These are phyloP conservation scores for Micoletzkya japonica DNA, from an alignment of 2,888 invertebrate genomes.

Conservation along the genomic window DNA sequence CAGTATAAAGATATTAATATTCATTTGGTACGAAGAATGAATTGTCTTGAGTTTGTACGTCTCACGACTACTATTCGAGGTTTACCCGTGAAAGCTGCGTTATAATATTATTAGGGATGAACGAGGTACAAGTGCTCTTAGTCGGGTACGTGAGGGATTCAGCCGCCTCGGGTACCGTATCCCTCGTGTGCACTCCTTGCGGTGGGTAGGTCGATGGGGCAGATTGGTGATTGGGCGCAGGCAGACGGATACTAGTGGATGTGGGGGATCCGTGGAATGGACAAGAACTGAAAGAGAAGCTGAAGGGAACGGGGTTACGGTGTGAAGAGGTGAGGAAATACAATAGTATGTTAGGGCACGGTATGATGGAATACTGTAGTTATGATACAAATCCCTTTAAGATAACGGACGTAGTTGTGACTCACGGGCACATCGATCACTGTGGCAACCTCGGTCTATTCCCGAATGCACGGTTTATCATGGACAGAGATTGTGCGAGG, in stretches of 20 bases:
- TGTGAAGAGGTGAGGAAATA: background rate
- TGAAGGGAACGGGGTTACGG: background rate
- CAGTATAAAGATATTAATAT: too few relatives aligned
- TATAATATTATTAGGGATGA: too few relatives aligned
- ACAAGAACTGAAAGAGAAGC: background rate
- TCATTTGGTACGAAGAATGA: too few relatives aligned
- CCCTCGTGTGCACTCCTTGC: background rate
- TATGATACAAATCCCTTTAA: background rate
- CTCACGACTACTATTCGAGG: too few relatives aligned
- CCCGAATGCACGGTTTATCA: slow-evolving; percentile 6
- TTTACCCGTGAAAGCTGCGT: too few relatives aligned
- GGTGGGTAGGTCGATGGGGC: slow-evolving; percentile 1
- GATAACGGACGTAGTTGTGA: slow-evolving; percentile 26
- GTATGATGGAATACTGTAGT: background rate
- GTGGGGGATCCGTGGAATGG: slow-evolving; percentile 28
- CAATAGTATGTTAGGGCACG: background rate
- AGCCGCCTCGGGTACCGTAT: slow-evolving; percentile 12
- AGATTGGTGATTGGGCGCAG: background rate
- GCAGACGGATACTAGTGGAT: slow-evolving; percentile 10
- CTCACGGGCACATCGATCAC: slow-evolving; percentile 27
- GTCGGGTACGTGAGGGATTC: background rate
- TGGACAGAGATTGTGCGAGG: slow-evolving; percentile 15
- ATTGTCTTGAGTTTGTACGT: too few relatives aligned
- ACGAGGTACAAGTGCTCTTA: background rate
- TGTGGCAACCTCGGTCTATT: slow-evolving; percentile 13